Percentiles rank a stretch among this genome's conserved stretches.
Evolutionary conservation across 2,888 invertebrate genomes (phyloP).

Genomic region (Dascillus cervinus): DNA sequence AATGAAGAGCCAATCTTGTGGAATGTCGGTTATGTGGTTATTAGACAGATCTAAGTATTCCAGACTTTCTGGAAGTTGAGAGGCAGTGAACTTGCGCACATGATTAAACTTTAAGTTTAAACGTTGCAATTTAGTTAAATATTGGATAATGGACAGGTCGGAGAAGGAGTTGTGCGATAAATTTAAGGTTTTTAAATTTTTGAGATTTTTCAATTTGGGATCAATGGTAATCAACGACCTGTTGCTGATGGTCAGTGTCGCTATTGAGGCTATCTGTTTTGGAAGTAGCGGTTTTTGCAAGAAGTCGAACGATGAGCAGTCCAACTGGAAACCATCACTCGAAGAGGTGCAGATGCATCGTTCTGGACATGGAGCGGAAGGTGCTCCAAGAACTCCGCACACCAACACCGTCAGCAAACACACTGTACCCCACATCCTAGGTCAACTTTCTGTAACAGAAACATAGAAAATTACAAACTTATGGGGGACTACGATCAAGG

Average conservation of each 20-base stretch:
- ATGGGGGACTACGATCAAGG: no score
- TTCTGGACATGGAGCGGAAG: conserved; percentile 44
- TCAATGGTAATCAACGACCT: conserved; percentile 28
- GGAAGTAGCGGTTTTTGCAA: conserved; percentile 52
- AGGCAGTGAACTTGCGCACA: conserved; percentile 28
- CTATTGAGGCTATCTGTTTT: conserved; percentile 29
- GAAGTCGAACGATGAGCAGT: conserved; percentile 63
- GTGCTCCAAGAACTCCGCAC: conserved; percentile 23
- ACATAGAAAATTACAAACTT: neutral
- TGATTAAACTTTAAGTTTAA: conserved; percentile 32
- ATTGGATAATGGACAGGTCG: no score
- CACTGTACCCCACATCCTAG: conserved; percentile 8
- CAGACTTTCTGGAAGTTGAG: conserved; percentile 32
- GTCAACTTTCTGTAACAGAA: conserved; percentile 1
- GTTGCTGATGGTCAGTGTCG: conserved; percentile 26
- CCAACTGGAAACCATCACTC: conserved; percentile 61
- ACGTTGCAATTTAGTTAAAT: conserved; percentile 30
- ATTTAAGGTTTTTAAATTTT: no score
- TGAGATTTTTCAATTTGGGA: conserved; percentile 33
- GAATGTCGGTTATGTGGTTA: conserved; percentile 52
- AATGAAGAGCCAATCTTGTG: conserved; percentile 48
- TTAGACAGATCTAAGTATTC: conserved; percentile 53
- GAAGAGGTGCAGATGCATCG: conserved; percentile 52
- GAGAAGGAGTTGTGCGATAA: no score
- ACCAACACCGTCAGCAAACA: conserved; percentile 15